Evolutionary conservation across 2,888 invertebrate genomes (phyloP).

Genomic region (Myopa testacea): DNA sequence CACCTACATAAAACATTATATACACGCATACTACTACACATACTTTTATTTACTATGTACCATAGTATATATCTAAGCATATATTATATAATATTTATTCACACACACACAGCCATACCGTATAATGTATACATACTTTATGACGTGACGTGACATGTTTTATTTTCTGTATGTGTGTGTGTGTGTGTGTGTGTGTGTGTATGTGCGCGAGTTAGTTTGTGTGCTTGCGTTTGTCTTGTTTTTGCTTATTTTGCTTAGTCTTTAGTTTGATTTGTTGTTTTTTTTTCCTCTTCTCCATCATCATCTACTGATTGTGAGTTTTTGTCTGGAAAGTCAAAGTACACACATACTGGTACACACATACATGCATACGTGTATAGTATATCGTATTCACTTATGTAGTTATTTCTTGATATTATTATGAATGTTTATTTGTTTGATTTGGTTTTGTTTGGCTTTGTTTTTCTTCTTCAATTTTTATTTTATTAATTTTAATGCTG

Average conservation of each 20-base stretch:
- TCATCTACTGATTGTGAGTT: constrained; percentile 28
- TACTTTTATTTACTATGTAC: neutral
- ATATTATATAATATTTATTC: neutral
- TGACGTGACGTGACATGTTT: constrained; percentile 1
- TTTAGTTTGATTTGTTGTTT: constrained; percentile 25
- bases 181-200: constrained; percentile 31
- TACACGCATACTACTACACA: neutral
- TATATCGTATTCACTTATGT: neutral
- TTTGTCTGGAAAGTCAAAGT: constrained; percentile 26
- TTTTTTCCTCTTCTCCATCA: neutral
- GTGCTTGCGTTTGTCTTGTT: constrained; percentile 4
- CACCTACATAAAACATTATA: neutral
- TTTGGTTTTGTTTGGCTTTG: constrained; percentile 22
- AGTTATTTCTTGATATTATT: constrained; percentile 20
- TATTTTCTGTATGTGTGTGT: constrained; percentile 23
- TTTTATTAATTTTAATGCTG: neutral
- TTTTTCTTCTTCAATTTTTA: constrained; percentile 41
- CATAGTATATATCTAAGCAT: neutral
- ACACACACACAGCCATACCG: too few species aligned
- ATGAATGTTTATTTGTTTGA: constrained; percentile 18
- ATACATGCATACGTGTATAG: too few species aligned
- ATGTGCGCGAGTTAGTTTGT: neutral
- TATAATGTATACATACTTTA: neutral
- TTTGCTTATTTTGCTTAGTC: constrained; percentile 20
- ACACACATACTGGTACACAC: too few species aligned